Percentiles rank a stretch among this genome's conserved stretches.
Conservation (phyloP, 2,113 vertebrate genomes). For the Prinia subflava region DNA sequence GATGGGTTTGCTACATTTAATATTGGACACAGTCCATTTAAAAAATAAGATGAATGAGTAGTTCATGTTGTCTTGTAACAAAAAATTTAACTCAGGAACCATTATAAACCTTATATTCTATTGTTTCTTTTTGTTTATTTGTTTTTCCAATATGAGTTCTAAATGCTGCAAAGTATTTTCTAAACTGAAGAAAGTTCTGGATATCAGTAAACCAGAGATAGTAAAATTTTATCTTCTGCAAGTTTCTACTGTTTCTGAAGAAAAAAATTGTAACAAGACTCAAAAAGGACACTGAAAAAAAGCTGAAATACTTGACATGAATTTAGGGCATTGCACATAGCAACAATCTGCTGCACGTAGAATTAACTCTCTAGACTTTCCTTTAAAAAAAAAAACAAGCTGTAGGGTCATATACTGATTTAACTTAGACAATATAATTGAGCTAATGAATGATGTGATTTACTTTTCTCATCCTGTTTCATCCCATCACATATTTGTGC, state of each 20-base stretch:
- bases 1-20: background rate
- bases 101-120: background rate
- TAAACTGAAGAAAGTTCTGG: background rate
- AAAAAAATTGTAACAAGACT: background rate
- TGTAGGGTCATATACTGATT: background rate
- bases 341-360: fast-evolving
- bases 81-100: background rate
- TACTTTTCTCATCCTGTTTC: background rate
- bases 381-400: background rate
- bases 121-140: background rate
- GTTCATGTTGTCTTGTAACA: background rate
- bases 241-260: background rate
- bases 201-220: background rate
- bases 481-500: background rate
- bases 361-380: background rate
- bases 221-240: background rate
- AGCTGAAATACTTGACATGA: background rate
- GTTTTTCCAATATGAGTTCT: background rate
- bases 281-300: background rate
- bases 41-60: background rate
- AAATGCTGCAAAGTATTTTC: background rate
- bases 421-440: background rate
- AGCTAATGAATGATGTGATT: background rate
- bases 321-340: background rate
- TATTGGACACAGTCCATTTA: background rate